Percentiles rank a stretch among this genome's conserved stretches.
These are phyloP conservation scores for Eupeodes corollae DNA, from an alignment of 1,140 invertebrate species.

Conservation along the genomic window DNA sequence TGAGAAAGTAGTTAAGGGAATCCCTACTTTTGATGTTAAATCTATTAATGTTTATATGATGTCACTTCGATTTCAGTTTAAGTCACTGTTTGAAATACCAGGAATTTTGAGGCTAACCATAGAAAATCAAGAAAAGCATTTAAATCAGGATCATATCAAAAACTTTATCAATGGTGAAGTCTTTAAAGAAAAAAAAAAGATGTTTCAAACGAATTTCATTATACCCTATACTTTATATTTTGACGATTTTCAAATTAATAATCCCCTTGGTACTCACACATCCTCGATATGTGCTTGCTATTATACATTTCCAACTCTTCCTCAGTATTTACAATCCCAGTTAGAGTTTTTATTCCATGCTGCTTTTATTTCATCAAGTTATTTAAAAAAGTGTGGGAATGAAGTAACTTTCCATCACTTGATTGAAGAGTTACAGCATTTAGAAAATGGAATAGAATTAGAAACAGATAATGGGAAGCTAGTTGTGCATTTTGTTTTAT, in stretches of 20 bases:
- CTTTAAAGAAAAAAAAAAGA: constrained; percentile 1
- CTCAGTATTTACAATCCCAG: constrained; percentile 4
- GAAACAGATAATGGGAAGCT: background rate
- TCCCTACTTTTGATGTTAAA: constrained; percentile 2
- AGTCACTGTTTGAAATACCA: constrained; percentile 6
- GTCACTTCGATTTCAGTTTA: constrained; percentile 2
- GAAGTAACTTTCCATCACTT: constrained; percentile 2
- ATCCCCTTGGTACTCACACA: constrained; percentile 6
- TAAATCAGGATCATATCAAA: background rate
- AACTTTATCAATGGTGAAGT: constrained; percentile 5
- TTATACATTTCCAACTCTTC: constrained; percentile 4
- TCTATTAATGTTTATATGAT: constrained; percentile 1
- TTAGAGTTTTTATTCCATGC: constrained; percentile 5
- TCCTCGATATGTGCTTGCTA: constrained; percentile 7
- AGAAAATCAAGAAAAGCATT: constrained; percentile 2
- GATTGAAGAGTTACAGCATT: constrained; percentile 1
- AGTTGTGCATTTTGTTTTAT: constrained; percentile 18
- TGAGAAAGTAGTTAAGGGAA: background rate
- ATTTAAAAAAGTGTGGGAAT: constrained; percentile 6
- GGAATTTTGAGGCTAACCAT: constrained; percentile 2
- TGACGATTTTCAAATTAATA: constrained; percentile 7
- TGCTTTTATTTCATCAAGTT: background rate
- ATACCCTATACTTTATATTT: constrained; percentile 9
- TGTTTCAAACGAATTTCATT: background rate
- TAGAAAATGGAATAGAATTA: constrained; percentile 7